Evolutionary conservation across 2,113 vertebrate species (phyloP).

Genomic region (Eleginops maclovinus): DNA sequence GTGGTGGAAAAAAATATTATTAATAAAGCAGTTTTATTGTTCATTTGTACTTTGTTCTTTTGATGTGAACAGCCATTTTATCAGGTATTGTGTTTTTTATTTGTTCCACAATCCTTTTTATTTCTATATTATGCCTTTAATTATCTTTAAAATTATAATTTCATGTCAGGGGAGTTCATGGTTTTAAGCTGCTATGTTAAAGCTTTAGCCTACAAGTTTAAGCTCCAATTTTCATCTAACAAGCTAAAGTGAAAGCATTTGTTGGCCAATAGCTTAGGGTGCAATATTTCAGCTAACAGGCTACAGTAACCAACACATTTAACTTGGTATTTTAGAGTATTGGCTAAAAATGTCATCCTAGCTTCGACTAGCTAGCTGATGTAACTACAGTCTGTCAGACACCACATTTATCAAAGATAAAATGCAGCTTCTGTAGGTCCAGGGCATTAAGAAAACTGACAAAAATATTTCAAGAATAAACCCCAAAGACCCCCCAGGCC

Average conservation of each 20-base stretch:
- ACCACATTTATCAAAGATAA: too few relatives aligned
- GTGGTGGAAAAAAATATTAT: slow-evolving; percentile 89
- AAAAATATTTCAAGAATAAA: too few relatives aligned
- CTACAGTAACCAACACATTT: background rate
- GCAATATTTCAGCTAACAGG: background rate
- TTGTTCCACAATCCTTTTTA: background rate
- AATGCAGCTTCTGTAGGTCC: too few relatives aligned
- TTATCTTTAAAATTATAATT: background rate
- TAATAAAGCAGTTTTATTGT: slow-evolving; percentile 85
- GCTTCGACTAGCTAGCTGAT: too few relatives aligned
- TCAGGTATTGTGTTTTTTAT: background rate
- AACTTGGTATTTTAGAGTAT: background rate
- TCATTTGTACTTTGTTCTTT: slow-evolving; percentile 55
- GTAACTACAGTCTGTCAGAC: too few relatives aligned
- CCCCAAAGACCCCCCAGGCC: too few relatives aligned
- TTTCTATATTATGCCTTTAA: background rate
- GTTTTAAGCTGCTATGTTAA: background rate
- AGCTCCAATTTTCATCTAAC: background rate
- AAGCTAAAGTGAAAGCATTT: background rate
- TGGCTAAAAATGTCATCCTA: too few relatives aligned
- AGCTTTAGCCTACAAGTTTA: too few relatives aligned
- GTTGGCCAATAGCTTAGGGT: too few relatives aligned
- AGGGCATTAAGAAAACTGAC: too few relatives aligned
- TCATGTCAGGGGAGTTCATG: background rate
- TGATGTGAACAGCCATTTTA: background rate